A percentile compares a stretch with the other conserved stretches of the same genome.
These are phyloP conservation scores for Plutella xylostella DNA, from an alignment of 2,888 invertebrate genomes.

Conservation along the genomic window DNA sequence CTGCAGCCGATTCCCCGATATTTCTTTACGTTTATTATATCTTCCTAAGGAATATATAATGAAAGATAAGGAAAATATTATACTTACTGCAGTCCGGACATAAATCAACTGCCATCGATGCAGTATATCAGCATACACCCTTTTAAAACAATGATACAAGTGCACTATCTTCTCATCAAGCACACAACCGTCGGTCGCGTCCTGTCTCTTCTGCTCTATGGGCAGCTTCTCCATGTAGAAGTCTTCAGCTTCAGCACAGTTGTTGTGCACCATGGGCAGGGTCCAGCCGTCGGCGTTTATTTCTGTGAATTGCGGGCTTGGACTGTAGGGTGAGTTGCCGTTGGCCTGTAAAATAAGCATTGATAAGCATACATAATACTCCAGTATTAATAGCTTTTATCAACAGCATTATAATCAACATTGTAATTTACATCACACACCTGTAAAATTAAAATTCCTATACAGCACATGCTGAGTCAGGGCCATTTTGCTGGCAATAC, in stretches of 20 bases:
- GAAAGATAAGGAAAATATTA: too few relatives aligned
- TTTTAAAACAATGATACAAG: slow-evolving; percentile 86
- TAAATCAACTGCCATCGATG: slow-evolving; percentile 87
- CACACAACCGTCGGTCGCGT: slow-evolving; percentile 34
- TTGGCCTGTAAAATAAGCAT: too few relatives aligned
- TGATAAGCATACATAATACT: too few relatives aligned
- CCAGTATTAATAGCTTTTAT: too few relatives aligned
- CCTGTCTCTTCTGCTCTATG: slow-evolving; percentile 40
- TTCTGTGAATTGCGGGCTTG: slow-evolving; percentile 81
- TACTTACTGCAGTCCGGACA: slow-evolving; percentile 77
- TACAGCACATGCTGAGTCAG: too few relatives aligned
- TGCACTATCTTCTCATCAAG: slow-evolving; percentile 57
- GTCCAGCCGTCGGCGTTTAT: slow-evolving; percentile 83
- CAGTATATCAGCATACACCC: slow-evolving; percentile 89
- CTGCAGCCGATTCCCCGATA: too few relatives aligned
- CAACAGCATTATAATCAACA: too few relatives aligned
- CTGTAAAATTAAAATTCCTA: too few relatives aligned
- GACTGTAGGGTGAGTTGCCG: slow-evolving; percentile 90
- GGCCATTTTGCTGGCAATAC: too few relatives aligned
- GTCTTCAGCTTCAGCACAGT: slow-evolving; percentile 89
- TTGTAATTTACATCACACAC: too few relatives aligned
- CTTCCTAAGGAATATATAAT: too few relatives aligned
- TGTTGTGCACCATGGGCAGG: slow-evolving; percentile 80
- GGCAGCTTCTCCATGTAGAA: slow-evolving; percentile 55
- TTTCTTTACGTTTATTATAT: too few relatives aligned